Evolutionary conservation across 2,888 invertebrate species (phyloP).

Genomic region (Leucophora obtusa): DNA sequence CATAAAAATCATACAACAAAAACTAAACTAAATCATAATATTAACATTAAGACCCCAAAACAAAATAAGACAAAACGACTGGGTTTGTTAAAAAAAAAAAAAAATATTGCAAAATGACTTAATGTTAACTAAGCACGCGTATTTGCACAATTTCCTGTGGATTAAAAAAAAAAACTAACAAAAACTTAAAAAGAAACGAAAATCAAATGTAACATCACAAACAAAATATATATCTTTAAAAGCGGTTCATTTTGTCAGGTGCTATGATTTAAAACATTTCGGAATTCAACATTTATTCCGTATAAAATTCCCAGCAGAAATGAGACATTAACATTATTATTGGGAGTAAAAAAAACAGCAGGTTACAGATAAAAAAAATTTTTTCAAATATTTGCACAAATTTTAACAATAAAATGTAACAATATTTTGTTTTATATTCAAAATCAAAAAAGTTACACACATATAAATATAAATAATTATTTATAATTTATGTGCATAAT

Average conservation of each 20-base stretch:
- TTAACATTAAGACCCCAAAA: neutral
- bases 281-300: neutral
- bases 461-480: too few species aligned
- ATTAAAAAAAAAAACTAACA: conserved; percentile 18
- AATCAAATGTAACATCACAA: conserved; percentile 20
- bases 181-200: neutral
- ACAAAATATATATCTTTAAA: neutral
- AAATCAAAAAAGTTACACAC: too few species aligned
- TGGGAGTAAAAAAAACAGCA: conserved; percentile 22
- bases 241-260: neutral
- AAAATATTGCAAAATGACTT: conserved; percentile 39
- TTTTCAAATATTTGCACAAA: conserved; percentile 21
- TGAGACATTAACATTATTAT: neutral
- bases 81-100: neutral
- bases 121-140: conserved; percentile 48
- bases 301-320: neutral
- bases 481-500: neutral
- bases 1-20: neutral
- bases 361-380: conserved; percentile 23
- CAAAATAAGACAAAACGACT: neutral
- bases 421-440: too few species aligned
- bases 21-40: conserved; percentile 1
- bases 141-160: conserved; percentile 52
- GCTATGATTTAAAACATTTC: neutral
- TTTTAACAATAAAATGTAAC: conserved; percentile 5